Evolutionary conservation across 2,888 invertebrate genomes (phyloP).

Genomic region (Aleiodes leptofemur): DNA sequence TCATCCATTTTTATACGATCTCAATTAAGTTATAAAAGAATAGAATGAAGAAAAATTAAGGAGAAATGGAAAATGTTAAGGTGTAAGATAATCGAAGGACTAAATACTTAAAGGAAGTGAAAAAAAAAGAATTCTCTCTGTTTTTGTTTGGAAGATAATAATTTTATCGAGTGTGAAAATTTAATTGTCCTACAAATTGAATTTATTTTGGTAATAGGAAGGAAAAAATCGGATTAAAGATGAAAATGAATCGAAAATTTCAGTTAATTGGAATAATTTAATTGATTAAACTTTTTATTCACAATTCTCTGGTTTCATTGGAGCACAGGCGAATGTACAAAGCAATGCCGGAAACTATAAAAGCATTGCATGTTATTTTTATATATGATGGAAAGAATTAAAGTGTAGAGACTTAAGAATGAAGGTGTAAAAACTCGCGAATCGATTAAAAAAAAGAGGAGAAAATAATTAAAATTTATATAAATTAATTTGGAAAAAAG

Average conservation of each 20-base stretch:
- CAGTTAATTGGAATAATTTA: constrained; percentile 52
- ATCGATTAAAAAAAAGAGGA: background rate
- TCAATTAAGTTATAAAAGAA: constrained; percentile 37
- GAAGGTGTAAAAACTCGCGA: constrained; percentile 2
- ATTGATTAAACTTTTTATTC: constrained; percentile 56
- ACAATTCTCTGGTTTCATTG: constrained; percentile 68
- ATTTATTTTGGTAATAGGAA: background rate
- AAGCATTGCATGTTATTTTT: constrained; percentile 75
- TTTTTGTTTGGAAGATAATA: constrained; percentile 7
- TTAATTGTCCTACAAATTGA: background rate
- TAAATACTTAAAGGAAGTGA: constrained; percentile 32
- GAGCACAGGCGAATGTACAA: constrained; percentile 76
- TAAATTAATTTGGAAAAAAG: constrained; percentile 5
- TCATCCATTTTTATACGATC: constrained; percentile 38
- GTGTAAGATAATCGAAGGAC: constrained; percentile 9
- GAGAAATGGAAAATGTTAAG: background rate
- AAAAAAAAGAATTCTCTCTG: background rate
- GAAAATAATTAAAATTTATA: constrained; percentile 49
- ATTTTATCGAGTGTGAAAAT: constrained; percentile 16
- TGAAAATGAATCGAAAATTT: background rate
- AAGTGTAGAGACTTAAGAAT: constrained; percentile 36
- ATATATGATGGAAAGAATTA: constrained; percentile 66
- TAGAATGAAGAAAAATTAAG: constrained; percentile 2
- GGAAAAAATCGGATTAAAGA: too few species aligned
- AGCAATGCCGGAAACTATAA: constrained; percentile 72